phyloP scores from a whole-genome alignment of 2,888 invertebrate genomes.

The Apoderus coryli region DNA sequence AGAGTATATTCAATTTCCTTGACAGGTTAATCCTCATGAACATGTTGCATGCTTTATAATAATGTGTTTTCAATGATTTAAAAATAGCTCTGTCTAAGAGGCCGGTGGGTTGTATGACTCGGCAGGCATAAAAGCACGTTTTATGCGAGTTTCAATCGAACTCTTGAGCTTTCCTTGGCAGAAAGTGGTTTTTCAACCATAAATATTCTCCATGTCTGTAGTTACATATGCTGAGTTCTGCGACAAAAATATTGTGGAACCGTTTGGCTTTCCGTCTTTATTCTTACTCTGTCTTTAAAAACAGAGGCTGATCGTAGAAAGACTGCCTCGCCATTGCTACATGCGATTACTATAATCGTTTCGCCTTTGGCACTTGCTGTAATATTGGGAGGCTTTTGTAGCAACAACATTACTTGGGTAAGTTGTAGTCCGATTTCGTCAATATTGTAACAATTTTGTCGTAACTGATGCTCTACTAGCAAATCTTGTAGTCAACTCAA shows the following conservation, averaged over 20 bases:
- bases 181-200: conserved; percentile 14
- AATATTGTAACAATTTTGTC: conserved; percentile 5
- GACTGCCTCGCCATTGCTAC: conserved; percentile 13
- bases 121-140: conserved; percentile 22
- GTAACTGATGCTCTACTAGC: conserved; percentile 2
- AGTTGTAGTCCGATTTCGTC: conserved; percentile 5
- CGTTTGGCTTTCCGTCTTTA: conserved; percentile 16
- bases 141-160: conserved; percentile 3
- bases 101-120: conserved; percentile 19
- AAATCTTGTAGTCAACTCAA: neutral
- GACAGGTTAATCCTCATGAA: conserved; percentile 6
- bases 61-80: conserved; percentile 8
- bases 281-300: conserved; percentile 16
- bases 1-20: conserved; percentile 6
- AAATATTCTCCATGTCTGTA: conserved; percentile 6
- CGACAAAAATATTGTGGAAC: conserved; percentile 14
- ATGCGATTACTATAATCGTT: conserved; percentile 7
- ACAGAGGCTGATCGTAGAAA: conserved; percentile 13
- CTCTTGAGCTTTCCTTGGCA: conserved; percentile 4
- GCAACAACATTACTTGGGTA: conserved; percentile 5
- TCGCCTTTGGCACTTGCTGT: conserved; percentile 7
- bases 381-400: conserved; percentile 4
- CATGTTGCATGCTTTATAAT: conserved; percentile 1
- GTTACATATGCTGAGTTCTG: conserved; percentile 16
- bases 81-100: conserved; percentile 8